Base-by-base conservation (phyloP, 2,797 vertebrate genomes). In the Anolis apletophallus region DNA sequence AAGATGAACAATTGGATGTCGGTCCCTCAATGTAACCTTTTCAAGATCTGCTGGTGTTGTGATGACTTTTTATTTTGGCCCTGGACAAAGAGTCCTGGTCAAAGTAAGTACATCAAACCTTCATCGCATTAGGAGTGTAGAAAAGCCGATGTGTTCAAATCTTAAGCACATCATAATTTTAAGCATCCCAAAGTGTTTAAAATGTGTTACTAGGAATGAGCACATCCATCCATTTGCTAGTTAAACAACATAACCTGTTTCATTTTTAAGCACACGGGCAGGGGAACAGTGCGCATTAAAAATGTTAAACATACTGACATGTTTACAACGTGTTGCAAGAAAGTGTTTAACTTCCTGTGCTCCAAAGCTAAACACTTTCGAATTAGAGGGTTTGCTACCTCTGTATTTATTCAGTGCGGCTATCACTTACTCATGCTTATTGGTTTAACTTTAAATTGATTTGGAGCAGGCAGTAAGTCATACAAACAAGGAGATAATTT, bases 121-220 rank as follows among this genome's bases (percentile, higher is more conserved):
- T 95, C 94, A 95, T 95, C 95, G 94, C 94, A 96, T 96, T 97
- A 96, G 90, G 93, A 93, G 96, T 94, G 95, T 91, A 97, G 96
- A 97, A 96, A 97, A 97, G 94, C 93, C 94, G 95, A 95, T 54
- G 92, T 94, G 94, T 95, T 95, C 90, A 93, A 94, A 96, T 95
- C 96, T 96, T 96, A 96, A 96, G 95, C 96, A 97, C 96, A 93
- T 97, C 96, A 96, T 97, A 96, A 97, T 96, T 97, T 96, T 96
- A 96, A 96, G 95, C 90, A 87, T 96, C 95, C 90, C 17, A 95
- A 96, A 96, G 95, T 95, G 94, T 96, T 97, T 96, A 95, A 95
- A 95, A 96, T 95, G 95, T 94, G 95, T 94, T 96, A 93, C 94
- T 94, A 94, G 93, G 94, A 95, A 96, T 95, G 94, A 96, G 96